Evolutionary conservation across 2,113 vertebrate genomes (phyloP).

Genomic region (Prochilodus magdalenae): DNA sequence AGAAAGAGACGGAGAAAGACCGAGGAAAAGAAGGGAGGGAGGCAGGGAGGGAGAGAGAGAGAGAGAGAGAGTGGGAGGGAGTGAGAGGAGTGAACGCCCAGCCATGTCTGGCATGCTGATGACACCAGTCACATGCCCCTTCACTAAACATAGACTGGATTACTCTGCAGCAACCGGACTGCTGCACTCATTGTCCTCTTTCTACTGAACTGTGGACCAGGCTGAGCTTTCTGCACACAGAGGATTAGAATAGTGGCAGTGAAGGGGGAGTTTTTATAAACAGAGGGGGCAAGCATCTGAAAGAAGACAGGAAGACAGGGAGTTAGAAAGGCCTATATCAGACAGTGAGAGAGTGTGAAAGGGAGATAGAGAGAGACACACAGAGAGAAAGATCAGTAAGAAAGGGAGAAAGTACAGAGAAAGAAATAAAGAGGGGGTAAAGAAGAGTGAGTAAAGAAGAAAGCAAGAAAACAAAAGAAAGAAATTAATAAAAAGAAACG

Average conservation of each 20-base stretch:
- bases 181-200: slow-evolving; percentile 52
- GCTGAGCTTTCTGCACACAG: background rate
- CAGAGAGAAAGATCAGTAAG: too few species aligned
- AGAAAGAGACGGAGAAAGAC: slow-evolving; percentile 32
- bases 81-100: slow-evolving; percentile 33
- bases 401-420: background rate
- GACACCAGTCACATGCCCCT: slow-evolving; percentile 49
- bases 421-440: background rate
- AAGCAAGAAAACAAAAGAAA: background rate
- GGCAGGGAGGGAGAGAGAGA: slow-evolving; percentile 23
- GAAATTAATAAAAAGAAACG: too few species aligned
- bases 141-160: slow-evolving; percentile 55
- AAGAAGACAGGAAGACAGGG: slow-evolving; percentile 17
- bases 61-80: slow-evolving; percentile 15
- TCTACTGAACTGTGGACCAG: slow-evolving; percentile 27
- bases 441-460: too few species aligned
- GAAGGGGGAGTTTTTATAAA: background rate
- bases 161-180: slow-evolving; percentile 46
- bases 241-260: background rate
- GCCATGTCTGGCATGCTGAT: slow-evolving; percentile 52
- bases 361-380: background rate
- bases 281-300: background rate
- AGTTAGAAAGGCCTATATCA: slow-evolving; percentile 14
- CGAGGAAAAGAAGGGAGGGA: slow-evolving; percentile 17
- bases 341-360: slow-evolving; percentile 41